These are phyloP conservation scores for Thunnus albacares DNA, from an alignment of 2,797 vertebrate genomes.

Conservation along the genomic window DNA sequence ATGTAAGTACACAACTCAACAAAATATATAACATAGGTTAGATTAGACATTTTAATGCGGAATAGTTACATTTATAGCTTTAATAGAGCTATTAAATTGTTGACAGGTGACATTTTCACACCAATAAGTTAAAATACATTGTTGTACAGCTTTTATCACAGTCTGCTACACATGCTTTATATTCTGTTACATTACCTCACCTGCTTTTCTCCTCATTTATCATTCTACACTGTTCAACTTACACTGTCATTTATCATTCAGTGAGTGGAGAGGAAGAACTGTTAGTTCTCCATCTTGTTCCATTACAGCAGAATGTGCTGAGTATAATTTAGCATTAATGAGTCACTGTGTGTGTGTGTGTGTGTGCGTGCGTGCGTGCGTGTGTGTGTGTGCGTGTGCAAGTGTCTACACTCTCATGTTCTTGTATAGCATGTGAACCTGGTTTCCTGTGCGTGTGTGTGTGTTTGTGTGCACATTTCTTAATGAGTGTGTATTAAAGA, in stretches of 20 bases:
- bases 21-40: no score
- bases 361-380: slow-evolving; percentile 16
- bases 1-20: no score
- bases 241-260: slow-evolving; percentile 68
- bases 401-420: slow-evolving; percentile 24
- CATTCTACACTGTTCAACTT: slow-evolving; percentile 49
- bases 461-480: slow-evolving; percentile 15
- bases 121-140: slow-evolving; percentile 4
- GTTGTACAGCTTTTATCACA: slow-evolving; percentile 14
- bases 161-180: slow-evolving; percentile 30
- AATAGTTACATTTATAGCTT: no score
- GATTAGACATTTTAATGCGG: no score
- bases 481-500: slow-evolving; percentile 58
- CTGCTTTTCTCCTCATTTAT: slow-evolving; percentile 55
- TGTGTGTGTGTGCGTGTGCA: slow-evolving; percentile 23
- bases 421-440: background rate
- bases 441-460: slow-evolving; percentile 2
- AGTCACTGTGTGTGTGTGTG: slow-evolving; percentile 19
- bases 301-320: slow-evolving; percentile 64
- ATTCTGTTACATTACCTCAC: slow-evolving; percentile 43
- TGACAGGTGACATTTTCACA: slow-evolving; percentile 30
- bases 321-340: slow-evolving; percentile 71
- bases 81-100: slow-evolving; percentile 5
- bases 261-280: slow-evolving; percentile 58
- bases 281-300: slow-evolving; percentile 63